Conservation (phyloP, 2,113 vertebrate species). For the Acrocephalus kingi region DNA sequence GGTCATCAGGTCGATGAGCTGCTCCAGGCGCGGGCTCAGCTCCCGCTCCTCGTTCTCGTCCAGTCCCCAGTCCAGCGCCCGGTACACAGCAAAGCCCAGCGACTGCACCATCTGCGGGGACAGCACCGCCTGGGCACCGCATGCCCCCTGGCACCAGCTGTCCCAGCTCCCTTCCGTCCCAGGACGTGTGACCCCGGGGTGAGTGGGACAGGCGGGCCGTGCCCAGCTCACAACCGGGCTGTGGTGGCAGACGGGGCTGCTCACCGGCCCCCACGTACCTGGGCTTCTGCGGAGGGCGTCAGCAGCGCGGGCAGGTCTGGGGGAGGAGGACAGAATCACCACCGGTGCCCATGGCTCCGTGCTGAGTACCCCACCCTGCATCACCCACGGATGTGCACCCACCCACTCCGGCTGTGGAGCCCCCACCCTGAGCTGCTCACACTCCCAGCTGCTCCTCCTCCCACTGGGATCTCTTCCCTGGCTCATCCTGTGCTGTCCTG, state of each 20-base stretch:
- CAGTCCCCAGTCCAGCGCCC: slow-evolving; percentile 94
- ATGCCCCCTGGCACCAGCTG: accelerated
- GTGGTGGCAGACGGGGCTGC: accelerated
- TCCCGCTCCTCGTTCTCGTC: slow-evolving; percentile 92
- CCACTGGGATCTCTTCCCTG: background rate
- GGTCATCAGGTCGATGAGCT: slow-evolving; percentile 92
- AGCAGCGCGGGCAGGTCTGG: slow-evolving; percentile 43
- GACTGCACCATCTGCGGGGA: slow-evolving; percentile 87
- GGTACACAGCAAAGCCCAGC: slow-evolving; percentile 91
- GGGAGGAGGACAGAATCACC: background rate
- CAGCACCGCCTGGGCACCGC: accelerated
- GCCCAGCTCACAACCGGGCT: background rate
- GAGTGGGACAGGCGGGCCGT: accelerated
- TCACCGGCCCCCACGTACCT: slow-evolving; percentile 4
- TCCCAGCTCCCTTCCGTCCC: accelerated
- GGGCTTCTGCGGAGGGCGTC: slow-evolving; percentile 39
- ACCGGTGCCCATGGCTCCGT: accelerated
- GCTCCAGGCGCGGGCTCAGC: slow-evolving; percentile 89
- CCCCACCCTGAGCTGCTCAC: background rate
- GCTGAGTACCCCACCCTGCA: accelerated
- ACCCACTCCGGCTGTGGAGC: accelerated
- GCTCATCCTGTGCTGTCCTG: background rate
- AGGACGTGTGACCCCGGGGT: accelerated
- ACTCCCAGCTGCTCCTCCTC: background rate
- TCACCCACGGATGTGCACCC: background rate